These are phyloP conservation scores for Stenolophus ochropezus DNA, from an alignment of 2,888 invertebrate species.

Conservation along the genomic window DNA sequence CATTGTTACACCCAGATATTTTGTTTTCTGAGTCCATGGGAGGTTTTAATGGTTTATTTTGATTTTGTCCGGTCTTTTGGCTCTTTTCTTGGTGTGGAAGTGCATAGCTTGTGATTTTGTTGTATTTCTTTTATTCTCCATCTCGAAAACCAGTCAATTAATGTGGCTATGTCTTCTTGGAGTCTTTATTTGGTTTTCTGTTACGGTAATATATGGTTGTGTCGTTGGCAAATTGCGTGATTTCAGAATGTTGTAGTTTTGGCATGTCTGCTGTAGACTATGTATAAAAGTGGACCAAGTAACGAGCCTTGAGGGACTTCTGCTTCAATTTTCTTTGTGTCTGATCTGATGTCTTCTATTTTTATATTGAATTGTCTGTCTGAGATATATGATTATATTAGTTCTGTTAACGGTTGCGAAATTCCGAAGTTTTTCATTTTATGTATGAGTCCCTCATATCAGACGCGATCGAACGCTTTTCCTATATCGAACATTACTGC, in stretches of 20 bases:
- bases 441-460: slow-evolving; percentile 62
- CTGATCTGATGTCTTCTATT: slow-evolving; percentile 44
- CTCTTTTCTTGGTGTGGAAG: slow-evolving; percentile 11
- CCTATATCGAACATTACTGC: slow-evolving; percentile 63
- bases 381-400: slow-evolving; percentile 59
- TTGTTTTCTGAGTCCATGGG: slow-evolving; percentile 41
- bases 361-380: slow-evolving; percentile 60
- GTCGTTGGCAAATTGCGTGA: slow-evolving; percentile 62
- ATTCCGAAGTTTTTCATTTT: slow-evolving; percentile 61
- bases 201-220: slow-evolving; percentile 62
- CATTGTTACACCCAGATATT: slow-evolving; percentile 62
- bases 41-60: slow-evolving; percentile 37
- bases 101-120: slow-evolving; percentile 44
- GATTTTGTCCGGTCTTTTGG: slow-evolving; percentile 21
- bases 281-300: slow-evolving; percentile 61
- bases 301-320: slow-evolving; percentile 63
- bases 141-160: slow-evolving; percentile 44
- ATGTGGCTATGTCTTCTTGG: slow-evolving; percentile 51
- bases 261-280: slow-evolving; percentile 61
- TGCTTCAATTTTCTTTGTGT: slow-evolving; percentile 58
- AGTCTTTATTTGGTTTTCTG: slow-evolving; percentile 60
- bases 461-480: slow-evolving; percentile 59
- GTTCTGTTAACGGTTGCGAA: slow-evolving; percentile 54
- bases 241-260: slow-evolving; percentile 21
- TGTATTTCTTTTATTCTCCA: slow-evolving; percentile 59